Evolutionary conservation across 2,797 vertebrate species (phyloP), one percentile per base, ranked within the genome.

Genomic region (Streptopelia turtur): DNA sequence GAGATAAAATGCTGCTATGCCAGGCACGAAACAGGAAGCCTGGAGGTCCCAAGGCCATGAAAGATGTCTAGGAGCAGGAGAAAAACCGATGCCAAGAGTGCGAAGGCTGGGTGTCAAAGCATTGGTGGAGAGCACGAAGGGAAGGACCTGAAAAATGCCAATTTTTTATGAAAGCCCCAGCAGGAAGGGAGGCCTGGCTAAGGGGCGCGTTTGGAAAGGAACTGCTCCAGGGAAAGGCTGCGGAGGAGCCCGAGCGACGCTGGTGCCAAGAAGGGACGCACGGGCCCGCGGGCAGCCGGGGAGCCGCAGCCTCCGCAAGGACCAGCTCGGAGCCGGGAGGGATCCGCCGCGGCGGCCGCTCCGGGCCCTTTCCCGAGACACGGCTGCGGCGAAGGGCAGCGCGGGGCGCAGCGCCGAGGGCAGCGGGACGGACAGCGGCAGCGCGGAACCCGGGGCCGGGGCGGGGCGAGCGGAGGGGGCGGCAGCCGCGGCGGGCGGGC

Each of bases 401-500:
- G 6, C 7, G 1, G 11, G 11, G 30, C 30, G 18, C 4, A 3
- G 11, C 5, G 31, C 37, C 18, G 16, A 9, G 28, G 31, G 37
- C 37, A 18, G 10, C 7, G 47, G n/a, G 11, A 33, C 41, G 5
- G 50, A 20, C 28, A 8, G 31, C 13, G 20, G 39, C 8, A 4
- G 41, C 25, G 25, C 11, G 56, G 53, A 18, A 33, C 31, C 11
- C 31, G 37, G 35, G 12, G 41, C 65, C 57, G 43, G 30, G 37
- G 56, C 47, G 49, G 39, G n/a, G 71, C 71, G 37, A 23, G 31
- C 39, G 70, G 63, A 37, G 87, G 49, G 64, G 69, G 63, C 75
- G n/a, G 74, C 87, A 81, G 76, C 66, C 47, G 86, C 86, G 65
- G 82, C 68, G 68, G 90, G 87, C 69, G 53, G 80, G 65, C 56